A percentile compares a stretch with the other conserved stretches of the same genome.
phyloP scores from a whole-genome alignment of 2,888 invertebrate species.

The Myopa testacea region DNA sequence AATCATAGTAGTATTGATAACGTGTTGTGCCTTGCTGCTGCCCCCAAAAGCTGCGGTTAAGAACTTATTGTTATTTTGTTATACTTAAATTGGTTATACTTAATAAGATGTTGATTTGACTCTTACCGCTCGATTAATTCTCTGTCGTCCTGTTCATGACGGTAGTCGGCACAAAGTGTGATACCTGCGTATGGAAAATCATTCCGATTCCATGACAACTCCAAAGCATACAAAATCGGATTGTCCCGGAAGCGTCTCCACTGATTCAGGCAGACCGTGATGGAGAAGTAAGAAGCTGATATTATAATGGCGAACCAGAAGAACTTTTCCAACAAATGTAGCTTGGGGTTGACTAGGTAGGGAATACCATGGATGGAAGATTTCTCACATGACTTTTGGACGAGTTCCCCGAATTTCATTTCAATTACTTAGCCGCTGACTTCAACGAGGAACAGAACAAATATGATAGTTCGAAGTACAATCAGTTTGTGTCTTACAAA shows the following conservation, averaged over 20 bases:
- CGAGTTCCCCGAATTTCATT: conserved; percentile 47
- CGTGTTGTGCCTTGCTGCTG: conserved; percentile 35
- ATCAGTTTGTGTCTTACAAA: not conserved
- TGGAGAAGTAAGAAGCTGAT: conserved; percentile 55
- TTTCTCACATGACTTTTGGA: conserved; percentile 53
- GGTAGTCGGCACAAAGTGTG: conserved; percentile 69
- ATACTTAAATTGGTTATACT: no score
- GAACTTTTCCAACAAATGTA: conserved; percentile 60
- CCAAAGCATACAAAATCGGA: conserved; percentile 71
- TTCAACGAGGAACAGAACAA: not conserved
- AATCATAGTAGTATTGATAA: conserved; percentile 55
- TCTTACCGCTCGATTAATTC: conserved; percentile 59
- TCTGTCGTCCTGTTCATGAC: conserved; percentile 58
- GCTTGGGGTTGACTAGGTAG: conserved; percentile 56
- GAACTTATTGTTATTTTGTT: not conserved
- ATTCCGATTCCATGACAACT: conserved; percentile 69
- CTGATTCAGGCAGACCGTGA: conserved; percentile 56
- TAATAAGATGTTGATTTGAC: conserved; percentile 5
- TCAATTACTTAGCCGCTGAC: not conserved
- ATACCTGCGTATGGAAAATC: conserved; percentile 69
- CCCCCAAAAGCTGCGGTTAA: conserved; percentile 51
- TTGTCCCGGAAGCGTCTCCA: conserved; percentile 69
- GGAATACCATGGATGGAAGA: conserved; percentile 62
- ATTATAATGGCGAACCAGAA: conserved; percentile 58
- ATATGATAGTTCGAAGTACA: not conserved